Base-by-base conservation (phyloP, 2,113 vertebrate species). In the Jaculus jaculus region DNA sequence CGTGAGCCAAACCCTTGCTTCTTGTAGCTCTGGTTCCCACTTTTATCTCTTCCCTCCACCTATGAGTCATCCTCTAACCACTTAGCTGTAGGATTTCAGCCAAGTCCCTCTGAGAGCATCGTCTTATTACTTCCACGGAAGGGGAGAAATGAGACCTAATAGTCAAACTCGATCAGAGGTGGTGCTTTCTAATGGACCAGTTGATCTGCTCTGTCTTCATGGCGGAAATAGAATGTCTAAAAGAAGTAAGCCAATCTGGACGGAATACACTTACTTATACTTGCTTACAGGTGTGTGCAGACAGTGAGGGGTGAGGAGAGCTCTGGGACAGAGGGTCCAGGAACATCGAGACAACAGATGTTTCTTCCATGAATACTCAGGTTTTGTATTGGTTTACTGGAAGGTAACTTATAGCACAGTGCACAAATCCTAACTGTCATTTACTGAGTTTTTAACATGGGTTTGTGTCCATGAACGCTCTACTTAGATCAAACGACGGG, bases 71-170 rank as follows among this genome's bases (percentile, higher is more conserved):
- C 87, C 86, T 82, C 58, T 88, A 61, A n/a, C 42, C 58, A 87
- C 23, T 58, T 91, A 74, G 20, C 65, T 71, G 23, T 69, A 84
- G 91, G 58, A 71, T 85, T 87, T 91, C 87, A 87, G 84, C 94
- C 89, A 95, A 65, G 34, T 95, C 13, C 37, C 77, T 95, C 94
- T 58, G 42, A 88, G 83, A 92, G 34, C 28, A 85, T 80, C n/a
- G 75, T 80, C 28, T 71, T 95, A n/a, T 28, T 84, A 71, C 32
- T 87, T 77, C 60, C 54, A 65, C 24, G 18, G 77, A 78, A 72
- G 81, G 20, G 65, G 78, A 42, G 80, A 74, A 71, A 69, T 3
- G 84, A 84, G 47, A 88, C 30, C 18, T 30, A 9, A 83, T 74
- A 91, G 83, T 94, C 16, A 61, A 51, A 61, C 9, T 90, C 54